A percentile compares a stretch with the other conserved stretches of the same genome.
These are phyloP conservation scores for Notocelia uddmanniana DNA, from an alignment of 2,888 invertebrate genomes.

Conservation along the genomic window DNA sequence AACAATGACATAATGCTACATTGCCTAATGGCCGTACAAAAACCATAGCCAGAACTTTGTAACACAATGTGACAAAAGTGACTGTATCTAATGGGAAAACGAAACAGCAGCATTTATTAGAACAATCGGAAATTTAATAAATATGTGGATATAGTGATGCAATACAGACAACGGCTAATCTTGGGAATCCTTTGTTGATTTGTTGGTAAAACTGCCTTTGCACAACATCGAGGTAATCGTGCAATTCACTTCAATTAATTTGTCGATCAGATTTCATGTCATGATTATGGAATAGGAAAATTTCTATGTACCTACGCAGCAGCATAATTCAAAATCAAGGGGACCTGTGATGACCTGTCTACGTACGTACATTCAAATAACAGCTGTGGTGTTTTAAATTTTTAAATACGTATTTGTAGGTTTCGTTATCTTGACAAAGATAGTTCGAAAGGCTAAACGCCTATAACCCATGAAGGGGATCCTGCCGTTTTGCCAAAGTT, in stretches of 20 bases:
- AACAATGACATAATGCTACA: constrained; percentile 75
- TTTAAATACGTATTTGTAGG: no score
- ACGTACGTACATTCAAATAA: neutral
- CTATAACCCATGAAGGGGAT: no score
- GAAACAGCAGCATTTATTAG: constrained; percentile 17
- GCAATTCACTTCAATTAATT: constrained; percentile 10
- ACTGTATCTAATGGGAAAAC: constrained; percentile 24
- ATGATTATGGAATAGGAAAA: neutral
- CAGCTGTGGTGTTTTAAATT: neutral
- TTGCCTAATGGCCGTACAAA: constrained; percentile 65
- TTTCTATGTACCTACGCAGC: neutral
- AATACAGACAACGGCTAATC: constrained; percentile 10
- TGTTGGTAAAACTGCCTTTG: constrained; percentile 6
- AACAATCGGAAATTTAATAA: constrained; percentile 19
- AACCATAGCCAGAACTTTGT: constrained; percentile 55
- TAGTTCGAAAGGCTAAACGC: no score
- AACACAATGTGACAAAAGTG: constrained; percentile 31
- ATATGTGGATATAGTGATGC: constrained; percentile 6
- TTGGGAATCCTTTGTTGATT: constrained; percentile 2
- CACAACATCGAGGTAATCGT: constrained; percentile 8
- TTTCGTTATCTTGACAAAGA: no score
- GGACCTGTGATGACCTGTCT: neutral
- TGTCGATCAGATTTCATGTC: neutral
- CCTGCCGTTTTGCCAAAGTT: no score
- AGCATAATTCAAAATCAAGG: neutral